These are phyloP conservation scores for Anguilla pacifica DNA, from an alignment of 2,797 vertebrate species.

Conservation along the genomic window DNA sequence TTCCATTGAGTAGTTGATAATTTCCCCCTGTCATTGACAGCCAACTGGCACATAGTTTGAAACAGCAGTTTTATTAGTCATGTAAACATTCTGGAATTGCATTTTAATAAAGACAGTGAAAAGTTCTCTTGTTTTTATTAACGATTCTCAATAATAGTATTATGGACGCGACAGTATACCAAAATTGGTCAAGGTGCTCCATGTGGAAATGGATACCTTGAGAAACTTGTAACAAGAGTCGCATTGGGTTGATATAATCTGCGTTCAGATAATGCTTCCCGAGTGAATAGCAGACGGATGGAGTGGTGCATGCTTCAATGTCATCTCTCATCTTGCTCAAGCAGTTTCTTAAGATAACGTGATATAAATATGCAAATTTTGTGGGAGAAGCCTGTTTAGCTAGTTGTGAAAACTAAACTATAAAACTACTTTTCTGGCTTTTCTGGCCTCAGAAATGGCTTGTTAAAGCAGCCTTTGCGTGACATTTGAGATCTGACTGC, in stretches of 20 bases:
- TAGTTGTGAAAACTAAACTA: not conserved
- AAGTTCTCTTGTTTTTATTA: not conserved
- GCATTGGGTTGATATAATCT: not conserved
- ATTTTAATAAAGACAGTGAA: not conserved
- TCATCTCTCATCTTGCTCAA: not conserved
- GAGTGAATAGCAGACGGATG: conserved; percentile 7
- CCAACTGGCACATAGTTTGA: not conserved
- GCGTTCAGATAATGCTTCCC: not conserved
- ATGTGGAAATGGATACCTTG: conserved; percentile 2
- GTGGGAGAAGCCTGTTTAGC: not conserved
- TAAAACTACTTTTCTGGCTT: not conserved
- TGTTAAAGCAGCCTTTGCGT: not conserved
- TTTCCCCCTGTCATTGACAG: not conserved
- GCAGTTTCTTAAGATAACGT: conserved; percentile 6
- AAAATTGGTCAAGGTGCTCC: not conserved
- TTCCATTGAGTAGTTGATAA: not conserved
- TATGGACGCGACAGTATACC: not conserved
- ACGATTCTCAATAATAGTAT: not conserved
- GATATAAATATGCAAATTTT: not conserved
- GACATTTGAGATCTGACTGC: not conserved
- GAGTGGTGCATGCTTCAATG: not conserved
- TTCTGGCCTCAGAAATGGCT: conserved; percentile 1
- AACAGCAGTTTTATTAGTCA: not conserved
- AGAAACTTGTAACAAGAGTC: not conserved
- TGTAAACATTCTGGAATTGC: not conserved